A percentile compares a stretch with the other conserved stretches of the same genome.
Evolutionary conservation across 2,113 vertebrate species (phyloP).

Genomic region (Octodon degus): DNA sequence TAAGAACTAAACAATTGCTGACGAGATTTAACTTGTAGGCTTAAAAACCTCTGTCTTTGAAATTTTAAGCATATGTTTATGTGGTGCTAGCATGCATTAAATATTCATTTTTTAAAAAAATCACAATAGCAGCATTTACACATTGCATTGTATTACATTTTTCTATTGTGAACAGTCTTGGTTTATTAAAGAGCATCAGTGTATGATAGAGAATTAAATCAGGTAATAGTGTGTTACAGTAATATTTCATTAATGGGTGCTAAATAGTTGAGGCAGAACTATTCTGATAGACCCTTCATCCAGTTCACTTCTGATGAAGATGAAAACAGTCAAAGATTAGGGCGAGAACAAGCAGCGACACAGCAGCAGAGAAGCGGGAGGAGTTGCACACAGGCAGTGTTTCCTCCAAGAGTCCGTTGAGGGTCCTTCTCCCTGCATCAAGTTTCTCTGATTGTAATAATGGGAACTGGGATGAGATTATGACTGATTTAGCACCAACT

Average conservation of each 20-base stretch:
- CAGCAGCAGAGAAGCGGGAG: neutral
- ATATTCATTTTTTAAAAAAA: slow-evolving; percentile 7
- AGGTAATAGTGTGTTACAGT: neutral
- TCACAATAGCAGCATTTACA: neutral
- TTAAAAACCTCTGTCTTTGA: neutral
- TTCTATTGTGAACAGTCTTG: neutral
- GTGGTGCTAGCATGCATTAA: neutral
- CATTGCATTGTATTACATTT: neutral
- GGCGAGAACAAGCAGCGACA: neutral
- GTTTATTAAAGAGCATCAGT: slow-evolving; percentile 21
- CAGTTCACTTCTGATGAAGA: neutral
- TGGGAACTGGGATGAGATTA: neutral
- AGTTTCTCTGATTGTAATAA: neutral
- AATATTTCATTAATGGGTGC: slow-evolving; percentile 18
- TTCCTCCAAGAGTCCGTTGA: neutral
- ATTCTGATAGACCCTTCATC: neutral
- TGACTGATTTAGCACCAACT: neutral
- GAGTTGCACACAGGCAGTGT: neutral
- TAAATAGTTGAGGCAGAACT: neutral
- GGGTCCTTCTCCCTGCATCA: neutral
- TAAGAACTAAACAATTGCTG: neutral
- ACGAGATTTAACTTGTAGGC: neutral
- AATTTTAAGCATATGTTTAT: neutral
- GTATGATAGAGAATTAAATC: neutral
- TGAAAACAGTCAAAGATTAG: neutral